Conservation (phyloP, 2,113 vertebrate species). For the Oncorhynchus nerka region DNA sequence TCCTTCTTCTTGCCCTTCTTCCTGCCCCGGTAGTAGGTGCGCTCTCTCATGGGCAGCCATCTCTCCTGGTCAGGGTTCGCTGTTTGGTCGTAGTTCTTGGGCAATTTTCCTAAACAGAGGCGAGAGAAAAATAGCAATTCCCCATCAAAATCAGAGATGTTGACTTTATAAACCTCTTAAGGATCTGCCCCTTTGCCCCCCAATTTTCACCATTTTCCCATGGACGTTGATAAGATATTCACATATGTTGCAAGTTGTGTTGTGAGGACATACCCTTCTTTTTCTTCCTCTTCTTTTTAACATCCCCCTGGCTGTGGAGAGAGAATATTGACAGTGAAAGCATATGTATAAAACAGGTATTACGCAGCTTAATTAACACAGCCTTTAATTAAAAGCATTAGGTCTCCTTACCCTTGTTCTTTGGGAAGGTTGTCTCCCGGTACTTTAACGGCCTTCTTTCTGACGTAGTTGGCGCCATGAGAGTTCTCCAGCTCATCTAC, state of each 20-base stretch:
- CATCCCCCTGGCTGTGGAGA: constrained; percentile 82
- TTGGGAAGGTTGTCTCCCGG: constrained; percentile 84
- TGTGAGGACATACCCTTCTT: constrained; percentile 84
- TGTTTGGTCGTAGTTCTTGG: constrained; percentile 94
- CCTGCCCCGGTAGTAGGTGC: constrained; percentile 92
- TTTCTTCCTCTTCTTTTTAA: constrained; percentile 93
- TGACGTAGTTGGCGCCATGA: constrained; percentile 89
- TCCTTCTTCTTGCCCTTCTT: constrained; percentile 99
- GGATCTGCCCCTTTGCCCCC: too few relatives aligned
- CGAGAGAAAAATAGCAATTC: neutral
- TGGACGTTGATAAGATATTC: neutral
- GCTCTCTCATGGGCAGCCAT: constrained; percentile 96
- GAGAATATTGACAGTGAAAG: neutral
- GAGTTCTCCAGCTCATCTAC: constrained; percentile 97
- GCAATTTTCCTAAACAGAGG: constrained; percentile 85
- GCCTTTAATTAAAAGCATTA: too few relatives aligned
- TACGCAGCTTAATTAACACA: too few relatives aligned
- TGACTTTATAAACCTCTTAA: too few relatives aligned
- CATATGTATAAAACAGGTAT: too few relatives aligned
- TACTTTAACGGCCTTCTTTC: constrained; percentile 91
- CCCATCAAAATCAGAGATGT: neutral
- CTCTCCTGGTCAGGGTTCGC: constrained; percentile 90
- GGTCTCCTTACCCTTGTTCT: constrained; percentile 82
- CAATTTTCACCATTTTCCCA: too few relatives aligned
- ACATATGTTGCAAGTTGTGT: too few relatives aligned